These are phyloP conservation scores for Thamnophis elegans DNA, from an alignment of 2,797 vertebrate species.

Conservation along the genomic window DNA sequence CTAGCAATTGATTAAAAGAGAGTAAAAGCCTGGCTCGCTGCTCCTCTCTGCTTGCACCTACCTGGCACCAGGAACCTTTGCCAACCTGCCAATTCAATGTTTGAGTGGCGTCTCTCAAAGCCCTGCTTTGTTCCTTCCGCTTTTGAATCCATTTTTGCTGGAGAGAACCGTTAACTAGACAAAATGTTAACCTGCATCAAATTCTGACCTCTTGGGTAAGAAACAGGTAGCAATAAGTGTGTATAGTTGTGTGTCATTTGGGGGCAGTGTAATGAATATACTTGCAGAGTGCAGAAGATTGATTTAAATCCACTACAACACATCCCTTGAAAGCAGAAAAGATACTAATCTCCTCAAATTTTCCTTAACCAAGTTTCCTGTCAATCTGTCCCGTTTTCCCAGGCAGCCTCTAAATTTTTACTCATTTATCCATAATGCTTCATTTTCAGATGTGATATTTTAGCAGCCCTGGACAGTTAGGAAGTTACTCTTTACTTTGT, in stretches of 20 bases:
- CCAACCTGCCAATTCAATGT: not conserved
- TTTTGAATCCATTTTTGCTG: not conserved
- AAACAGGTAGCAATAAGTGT: not conserved
- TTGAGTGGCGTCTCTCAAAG: not conserved
- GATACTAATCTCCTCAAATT: not conserved
- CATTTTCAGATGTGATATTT: not conserved
- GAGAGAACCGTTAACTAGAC: not conserved
- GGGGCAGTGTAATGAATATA: not conserved
- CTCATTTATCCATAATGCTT: not conserved
- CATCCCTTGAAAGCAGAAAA: not conserved
- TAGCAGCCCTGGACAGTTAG: not conserved
- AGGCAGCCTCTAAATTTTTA: not conserved
- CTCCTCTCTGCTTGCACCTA: not conserved
- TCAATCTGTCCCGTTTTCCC: not conserved
- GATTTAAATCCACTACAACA: not conserved
- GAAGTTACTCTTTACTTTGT: not conserved
- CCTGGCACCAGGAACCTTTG: not conserved
- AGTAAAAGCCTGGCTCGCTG: not conserved
- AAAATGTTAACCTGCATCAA: fast-evolving
- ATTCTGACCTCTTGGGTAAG: not conserved
- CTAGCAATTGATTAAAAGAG: not conserved
- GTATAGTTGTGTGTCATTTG: not conserved
- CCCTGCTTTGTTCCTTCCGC: not conserved
- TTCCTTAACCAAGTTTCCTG: not conserved
- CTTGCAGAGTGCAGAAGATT: not conserved